These are phyloP conservation scores for Emydocephalus ijimae DNA, from an alignment of 2,113 vertebrate genomes.

Conservation along the genomic window DNA sequence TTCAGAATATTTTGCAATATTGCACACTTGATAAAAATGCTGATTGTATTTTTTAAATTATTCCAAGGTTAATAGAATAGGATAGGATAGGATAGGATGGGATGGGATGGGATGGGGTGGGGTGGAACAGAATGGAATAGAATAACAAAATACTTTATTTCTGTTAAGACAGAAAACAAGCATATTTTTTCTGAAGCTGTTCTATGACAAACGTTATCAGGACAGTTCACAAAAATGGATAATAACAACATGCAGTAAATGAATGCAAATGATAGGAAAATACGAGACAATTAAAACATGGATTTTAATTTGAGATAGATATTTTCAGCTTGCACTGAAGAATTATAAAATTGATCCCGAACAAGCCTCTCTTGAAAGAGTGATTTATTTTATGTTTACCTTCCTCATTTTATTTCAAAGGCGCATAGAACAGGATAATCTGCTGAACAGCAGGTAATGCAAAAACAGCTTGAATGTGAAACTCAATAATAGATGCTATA, in stretches of 20 bases:
- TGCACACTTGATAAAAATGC: neutral
- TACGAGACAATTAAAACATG: neutral
- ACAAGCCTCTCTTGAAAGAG: neutral
- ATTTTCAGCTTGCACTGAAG: neutral
- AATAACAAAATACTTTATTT: neutral
- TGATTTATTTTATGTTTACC: neutral
- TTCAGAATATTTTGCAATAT: neutral
- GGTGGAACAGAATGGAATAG: too few relatives aligned
- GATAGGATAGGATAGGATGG: too few relatives aligned
- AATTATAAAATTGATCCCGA: neutral
- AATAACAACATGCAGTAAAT: neutral
- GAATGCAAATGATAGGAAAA: neutral
- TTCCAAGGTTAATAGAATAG: neutral
- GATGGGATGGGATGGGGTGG: too few relatives aligned
- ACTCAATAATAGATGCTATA: neutral
- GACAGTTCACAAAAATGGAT: neutral
- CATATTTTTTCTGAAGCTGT: neutral
- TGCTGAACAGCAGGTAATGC: neutral
- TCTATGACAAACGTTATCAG: neutral
- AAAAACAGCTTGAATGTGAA: neutral
- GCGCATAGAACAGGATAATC: neutral
- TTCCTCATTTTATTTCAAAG: neutral
- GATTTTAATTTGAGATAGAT: neutral
- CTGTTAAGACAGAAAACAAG: neutral
- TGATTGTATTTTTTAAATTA: neutral